Evolutionary conservation across 2,113 vertebrate genomes (phyloP).

Genomic region (Percopsis transmontana): DNA sequence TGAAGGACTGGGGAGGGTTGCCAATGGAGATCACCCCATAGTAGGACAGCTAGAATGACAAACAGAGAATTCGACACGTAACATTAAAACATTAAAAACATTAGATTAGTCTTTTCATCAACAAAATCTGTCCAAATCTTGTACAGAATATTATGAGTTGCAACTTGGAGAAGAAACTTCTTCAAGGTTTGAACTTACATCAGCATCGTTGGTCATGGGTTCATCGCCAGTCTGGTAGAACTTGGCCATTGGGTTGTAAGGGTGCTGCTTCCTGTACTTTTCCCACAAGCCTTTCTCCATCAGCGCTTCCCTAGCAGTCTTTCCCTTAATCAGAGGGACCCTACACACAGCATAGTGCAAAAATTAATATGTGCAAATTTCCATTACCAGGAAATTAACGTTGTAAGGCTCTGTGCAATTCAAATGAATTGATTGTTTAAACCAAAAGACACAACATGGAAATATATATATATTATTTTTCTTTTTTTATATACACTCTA

Average conservation of each 20-base stretch:
- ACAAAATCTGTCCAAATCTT: not conserved
- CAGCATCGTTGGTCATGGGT: constrained; percentile 71
- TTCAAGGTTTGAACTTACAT: constrained; percentile 59
- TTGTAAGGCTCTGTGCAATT: no score
- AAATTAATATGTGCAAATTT: not conserved
- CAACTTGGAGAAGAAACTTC: not conserved
- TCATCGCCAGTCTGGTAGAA: constrained; percentile 46
- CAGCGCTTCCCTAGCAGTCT: constrained; percentile 68
- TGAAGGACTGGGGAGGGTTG: constrained; percentile 73
- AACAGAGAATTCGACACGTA: not conserved
- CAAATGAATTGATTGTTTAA: no score
- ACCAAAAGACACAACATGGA: no score
- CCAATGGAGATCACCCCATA: constrained; percentile 72
- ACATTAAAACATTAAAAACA: not conserved
- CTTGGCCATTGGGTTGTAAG: constrained; percentile 59
- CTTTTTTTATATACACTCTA: no score
- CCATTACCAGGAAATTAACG: not conserved
- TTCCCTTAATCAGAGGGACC: constrained; percentile 78
- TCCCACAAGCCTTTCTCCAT: constrained; percentile 73
- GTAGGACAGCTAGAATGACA: constrained; percentile 62
- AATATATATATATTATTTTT: no score
- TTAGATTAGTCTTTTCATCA: not conserved
- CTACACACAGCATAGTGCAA: constrained; percentile 40
- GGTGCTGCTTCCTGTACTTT: constrained; percentile 41
- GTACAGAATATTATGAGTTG: not conserved